phyloP scores from a whole-genome alignment of 2,113 vertebrate species.

The Microtus montanus region DNA sequence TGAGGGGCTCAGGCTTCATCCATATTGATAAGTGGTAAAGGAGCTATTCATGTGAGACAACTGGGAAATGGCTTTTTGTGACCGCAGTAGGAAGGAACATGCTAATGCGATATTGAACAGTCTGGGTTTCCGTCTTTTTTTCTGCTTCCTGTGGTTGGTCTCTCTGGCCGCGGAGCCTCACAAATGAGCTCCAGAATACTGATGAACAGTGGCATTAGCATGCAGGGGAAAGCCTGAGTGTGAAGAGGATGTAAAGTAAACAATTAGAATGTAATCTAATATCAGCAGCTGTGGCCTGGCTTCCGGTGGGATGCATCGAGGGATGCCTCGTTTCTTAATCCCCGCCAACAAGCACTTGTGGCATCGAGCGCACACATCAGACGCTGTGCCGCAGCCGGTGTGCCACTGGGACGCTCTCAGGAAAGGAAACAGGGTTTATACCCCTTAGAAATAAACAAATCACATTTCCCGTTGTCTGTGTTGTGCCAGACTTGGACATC shows the following conservation, averaged over 20 bases:
- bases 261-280: constrained; percentile 80
- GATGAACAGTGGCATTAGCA: constrained; percentile 78
- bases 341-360: constrained; percentile 61
- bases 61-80: constrained; percentile 62
- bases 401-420: constrained; percentile 61
- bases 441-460: constrained; percentile 59
- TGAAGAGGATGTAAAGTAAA: constrained; percentile 78
- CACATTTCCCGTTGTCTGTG: constrained; percentile 50
- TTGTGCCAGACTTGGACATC: constrained; percentile 23
- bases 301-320: constrained; percentile 71
- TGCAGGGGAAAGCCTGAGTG: constrained; percentile 70
- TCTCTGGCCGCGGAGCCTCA: constrained; percentile 13
- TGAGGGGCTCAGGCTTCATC: background rate
- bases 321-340: constrained; percentile 67
- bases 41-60: constrained; percentile 58
- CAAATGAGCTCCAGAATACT: constrained; percentile 66
- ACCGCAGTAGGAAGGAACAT: constrained; percentile 2
- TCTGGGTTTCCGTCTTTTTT: constrained; percentile 69
- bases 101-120: constrained; percentile 59
- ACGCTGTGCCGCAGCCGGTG: constrained; percentile 49
- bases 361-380: constrained; percentile 39
- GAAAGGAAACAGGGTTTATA: constrained; percentile 74
- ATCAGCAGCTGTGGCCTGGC: constrained; percentile 68
- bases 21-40: constrained; percentile 59
- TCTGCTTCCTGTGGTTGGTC: constrained; percentile 67